Evolutionary conservation across 2,888 invertebrate species (phyloP).

Genomic region (Ormyrus thymus): DNA sequence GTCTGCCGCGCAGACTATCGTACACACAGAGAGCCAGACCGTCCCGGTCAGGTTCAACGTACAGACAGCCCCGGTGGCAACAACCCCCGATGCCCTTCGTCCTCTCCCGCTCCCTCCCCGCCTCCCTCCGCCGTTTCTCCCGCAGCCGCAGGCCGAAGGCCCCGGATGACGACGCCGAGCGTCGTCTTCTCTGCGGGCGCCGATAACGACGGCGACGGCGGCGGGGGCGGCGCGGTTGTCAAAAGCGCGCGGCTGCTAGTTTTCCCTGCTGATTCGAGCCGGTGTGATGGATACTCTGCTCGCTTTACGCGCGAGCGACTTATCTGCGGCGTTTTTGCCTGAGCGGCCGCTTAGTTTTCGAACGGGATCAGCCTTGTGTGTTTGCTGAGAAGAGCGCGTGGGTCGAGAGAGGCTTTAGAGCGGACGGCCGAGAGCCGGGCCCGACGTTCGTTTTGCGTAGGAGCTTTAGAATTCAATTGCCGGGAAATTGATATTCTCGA

Average conservation of each 20-base stretch:
- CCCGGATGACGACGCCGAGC: slow-evolving; percentile 15
- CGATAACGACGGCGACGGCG: too few species aligned
- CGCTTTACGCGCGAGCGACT: neutral
- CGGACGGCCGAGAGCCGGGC: too few species aligned
- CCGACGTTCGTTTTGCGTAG: too few species aligned
- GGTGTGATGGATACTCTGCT: neutral
- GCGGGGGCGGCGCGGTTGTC: neutral
- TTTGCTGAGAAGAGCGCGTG: too few species aligned
- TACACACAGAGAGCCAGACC: neutral
- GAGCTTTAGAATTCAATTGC: too few species aligned
- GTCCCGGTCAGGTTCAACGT: slow-evolving; percentile 62
- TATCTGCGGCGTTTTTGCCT: too few species aligned
- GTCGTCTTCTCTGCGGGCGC: slow-evolving; percentile 1
- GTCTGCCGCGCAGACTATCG: neutral
- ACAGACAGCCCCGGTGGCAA: slow-evolving; percentile 59
- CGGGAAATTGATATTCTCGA: too few species aligned
- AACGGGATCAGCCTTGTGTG: too few species aligned
- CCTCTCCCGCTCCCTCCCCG: slow-evolving; percentile 19
- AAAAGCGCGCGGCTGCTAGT: slow-evolving; percentile 33
- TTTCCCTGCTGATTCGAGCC: slow-evolving; percentile 10
- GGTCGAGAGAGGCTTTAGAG: too few species aligned
- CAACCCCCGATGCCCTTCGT: slow-evolving; percentile 55
- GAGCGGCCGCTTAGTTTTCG: too few species aligned
- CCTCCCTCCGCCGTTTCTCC: neutral
- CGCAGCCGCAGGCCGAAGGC: slow-evolving; percentile 36